These are phyloP conservation scores for Hermetia illucens DNA, from an alignment of 1,140 invertebrate genomes.

Conservation along the genomic window DNA sequence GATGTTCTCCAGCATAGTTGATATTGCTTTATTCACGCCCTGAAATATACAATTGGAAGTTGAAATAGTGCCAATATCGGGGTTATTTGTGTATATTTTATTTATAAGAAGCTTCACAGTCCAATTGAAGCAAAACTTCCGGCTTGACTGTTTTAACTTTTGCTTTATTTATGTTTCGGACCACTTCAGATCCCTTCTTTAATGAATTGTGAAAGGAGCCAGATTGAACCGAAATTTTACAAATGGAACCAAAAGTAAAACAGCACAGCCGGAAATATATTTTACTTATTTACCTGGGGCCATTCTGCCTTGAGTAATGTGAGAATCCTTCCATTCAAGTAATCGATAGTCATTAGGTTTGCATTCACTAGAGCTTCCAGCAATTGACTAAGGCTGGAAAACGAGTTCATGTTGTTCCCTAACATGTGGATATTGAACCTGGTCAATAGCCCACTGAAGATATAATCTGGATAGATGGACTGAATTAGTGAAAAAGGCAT, in stretches of 20 bases:
- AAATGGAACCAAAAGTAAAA: too few relatives aligned
- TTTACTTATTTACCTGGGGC: conserved; percentile 6
- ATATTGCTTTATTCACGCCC: conserved; percentile 13
- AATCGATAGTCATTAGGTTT: conserved; percentile 11
- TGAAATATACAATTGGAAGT: conserved; percentile 1
- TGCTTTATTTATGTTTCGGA: too few relatives aligned
- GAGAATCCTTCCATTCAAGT: conserved; percentile 18
- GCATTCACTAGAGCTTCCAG: conserved; percentile 12
- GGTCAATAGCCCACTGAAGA: not conserved
- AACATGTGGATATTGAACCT: not conserved
- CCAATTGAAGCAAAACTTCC: too few relatives aligned
- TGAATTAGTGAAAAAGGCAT: not conserved
- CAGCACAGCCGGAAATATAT: too few relatives aligned
- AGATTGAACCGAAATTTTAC: too few relatives aligned
- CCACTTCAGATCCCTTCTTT: too few relatives aligned
- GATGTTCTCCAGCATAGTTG: conserved; percentile 13
- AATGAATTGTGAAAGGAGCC: too few relatives aligned
- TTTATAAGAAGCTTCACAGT: too few relatives aligned
- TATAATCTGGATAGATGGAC: not conserved
- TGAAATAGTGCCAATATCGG: too few relatives aligned
- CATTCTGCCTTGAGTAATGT: conserved; percentile 20
- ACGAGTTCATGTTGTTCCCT: not conserved
- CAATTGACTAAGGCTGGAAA: conserved; percentile 4
- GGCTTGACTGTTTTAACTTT: too few relatives aligned
- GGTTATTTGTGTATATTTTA: too few relatives aligned